These are phyloP conservation scores for Pseudoips prasinana DNA, from an alignment of 2,888 invertebrate species.

Conservation along the genomic window DNA sequence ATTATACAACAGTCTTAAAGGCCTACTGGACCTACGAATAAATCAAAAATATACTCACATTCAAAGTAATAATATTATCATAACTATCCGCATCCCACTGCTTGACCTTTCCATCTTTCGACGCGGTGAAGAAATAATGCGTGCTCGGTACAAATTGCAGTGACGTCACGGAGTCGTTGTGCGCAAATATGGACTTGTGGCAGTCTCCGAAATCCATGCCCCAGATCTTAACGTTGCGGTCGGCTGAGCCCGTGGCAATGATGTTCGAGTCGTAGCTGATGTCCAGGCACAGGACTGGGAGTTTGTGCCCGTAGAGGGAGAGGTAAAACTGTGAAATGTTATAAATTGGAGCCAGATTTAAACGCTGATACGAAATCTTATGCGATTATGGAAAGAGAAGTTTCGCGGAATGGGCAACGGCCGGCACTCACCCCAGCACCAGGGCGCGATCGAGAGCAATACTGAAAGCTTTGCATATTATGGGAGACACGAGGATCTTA, in stretches of 20 bases:
- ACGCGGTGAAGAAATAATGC: constrained; percentile 96
- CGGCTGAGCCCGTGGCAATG: constrained; percentile 96
- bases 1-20: too few species aligned
- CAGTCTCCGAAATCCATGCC: constrained; percentile 99
- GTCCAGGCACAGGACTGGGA: constrained; percentile 96
- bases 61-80: constrained; percentile 93
- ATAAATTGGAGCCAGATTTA: too few species aligned
- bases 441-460: too few species aligned
- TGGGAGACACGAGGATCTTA: too few species aligned
- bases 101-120: constrained; percentile 96
- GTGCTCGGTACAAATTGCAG: constrained; percentile 94
- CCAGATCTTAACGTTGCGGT: constrained; percentile 98
- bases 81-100: constrained; percentile 98
- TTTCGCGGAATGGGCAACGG: too few species aligned
- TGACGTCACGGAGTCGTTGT: constrained; percentile 96
- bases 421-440: too few species aligned
- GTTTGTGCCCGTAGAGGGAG: constrained; percentile 97
- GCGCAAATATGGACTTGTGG: constrained; percentile 96
- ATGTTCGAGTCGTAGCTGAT: constrained; percentile 93
- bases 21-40: too few species aligned
- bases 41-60: constrained; percentile 79
- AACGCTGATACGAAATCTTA: background rate
- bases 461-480: too few species aligned
- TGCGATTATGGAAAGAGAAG: background rate
- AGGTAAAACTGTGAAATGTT: constrained; percentile 88